phyloP scores from a whole-genome alignment of 2,888 invertebrate species.

The Apantesis nais region DNA sequence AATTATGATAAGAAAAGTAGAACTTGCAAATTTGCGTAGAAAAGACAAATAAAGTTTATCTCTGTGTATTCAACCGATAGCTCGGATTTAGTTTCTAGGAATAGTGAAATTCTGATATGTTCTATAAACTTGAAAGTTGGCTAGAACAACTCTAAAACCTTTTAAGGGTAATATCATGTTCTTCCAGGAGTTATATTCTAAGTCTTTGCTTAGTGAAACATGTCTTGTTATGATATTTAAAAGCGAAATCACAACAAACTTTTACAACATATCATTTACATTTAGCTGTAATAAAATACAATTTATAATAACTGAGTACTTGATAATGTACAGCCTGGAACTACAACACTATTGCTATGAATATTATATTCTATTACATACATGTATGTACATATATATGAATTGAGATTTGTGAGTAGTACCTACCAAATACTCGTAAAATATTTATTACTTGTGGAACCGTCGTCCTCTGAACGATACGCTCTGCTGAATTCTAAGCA shows the following conservation, averaged over 20 bases:
- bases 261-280: too few relatives aligned
- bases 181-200: background rate
- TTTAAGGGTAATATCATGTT: background rate
- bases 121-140: too few relatives aligned
- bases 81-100: background rate
- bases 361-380: background rate
- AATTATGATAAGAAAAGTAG: background rate
- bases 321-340: background rate
- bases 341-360: background rate
- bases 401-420: conserved; percentile 4
- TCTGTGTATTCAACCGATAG: background rate
- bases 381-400: conserved; percentile 16
- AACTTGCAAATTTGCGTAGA: background rate
- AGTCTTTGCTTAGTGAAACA: background rate
- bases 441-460: background rate
- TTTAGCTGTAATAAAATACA: background rate
- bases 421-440: background rate
- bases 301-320: background rate
- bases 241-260: too few relatives aligned
- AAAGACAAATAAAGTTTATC: background rate
- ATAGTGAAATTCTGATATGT: background rate
- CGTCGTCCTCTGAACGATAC: background rate
- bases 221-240: background rate
- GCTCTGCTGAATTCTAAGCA: background rate
- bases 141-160: background rate